Evolutionary conservation across 2,888 invertebrate species (phyloP).

Genomic region (Molorchus minor): DNA sequence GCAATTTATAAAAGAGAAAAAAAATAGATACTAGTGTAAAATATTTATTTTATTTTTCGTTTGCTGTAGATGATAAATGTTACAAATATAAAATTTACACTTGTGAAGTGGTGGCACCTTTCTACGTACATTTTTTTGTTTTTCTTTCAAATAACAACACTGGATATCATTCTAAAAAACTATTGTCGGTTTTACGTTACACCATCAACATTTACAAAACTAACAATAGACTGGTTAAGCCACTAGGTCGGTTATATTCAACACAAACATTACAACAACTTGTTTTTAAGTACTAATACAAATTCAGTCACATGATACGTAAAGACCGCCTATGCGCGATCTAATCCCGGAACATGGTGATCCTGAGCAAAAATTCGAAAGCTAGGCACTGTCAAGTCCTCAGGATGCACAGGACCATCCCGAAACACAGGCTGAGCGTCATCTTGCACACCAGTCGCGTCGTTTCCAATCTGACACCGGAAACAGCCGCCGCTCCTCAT

Average conservation of each 20-base stretch:
- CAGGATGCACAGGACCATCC: constrained; percentile 3
- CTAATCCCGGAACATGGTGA: constrained; percentile 14
- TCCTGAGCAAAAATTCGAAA: constrained; percentile 27
- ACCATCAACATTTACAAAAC: constrained; percentile 41
- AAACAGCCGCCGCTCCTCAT: constrained; percentile 16
- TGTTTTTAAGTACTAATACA: constrained; percentile 6
- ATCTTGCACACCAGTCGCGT: constrained; percentile 11
- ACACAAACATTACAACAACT: constrained; percentile 38
- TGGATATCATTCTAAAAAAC: constrained; percentile 27
- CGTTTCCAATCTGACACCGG: neutral
- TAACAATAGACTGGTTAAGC: constrained; percentile 46
- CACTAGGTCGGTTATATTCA: constrained; percentile 50
- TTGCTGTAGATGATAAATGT: constrained; percentile 41
- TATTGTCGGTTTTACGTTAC: constrained; percentile 24
- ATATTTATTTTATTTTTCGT: constrained; percentile 49
- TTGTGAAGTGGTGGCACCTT: constrained; percentile 48
- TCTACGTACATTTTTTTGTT: constrained; percentile 45
- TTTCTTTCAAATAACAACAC: constrained; percentile 14
- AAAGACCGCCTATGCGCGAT: constrained; percentile 9
- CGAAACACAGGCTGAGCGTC: constrained; percentile 12
- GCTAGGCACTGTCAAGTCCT: constrained; percentile 33
- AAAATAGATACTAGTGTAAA: constrained; percentile 44
- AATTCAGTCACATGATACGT: constrained; percentile 36
- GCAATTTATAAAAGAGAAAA: neutral
- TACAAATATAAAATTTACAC: constrained; percentile 58